A percentile compares a stretch with the other conserved stretches of the same genome.
These are phyloP conservation scores for Euplexia lucipara DNA, from an alignment of 2,888 invertebrate species.

Conservation along the genomic window DNA sequence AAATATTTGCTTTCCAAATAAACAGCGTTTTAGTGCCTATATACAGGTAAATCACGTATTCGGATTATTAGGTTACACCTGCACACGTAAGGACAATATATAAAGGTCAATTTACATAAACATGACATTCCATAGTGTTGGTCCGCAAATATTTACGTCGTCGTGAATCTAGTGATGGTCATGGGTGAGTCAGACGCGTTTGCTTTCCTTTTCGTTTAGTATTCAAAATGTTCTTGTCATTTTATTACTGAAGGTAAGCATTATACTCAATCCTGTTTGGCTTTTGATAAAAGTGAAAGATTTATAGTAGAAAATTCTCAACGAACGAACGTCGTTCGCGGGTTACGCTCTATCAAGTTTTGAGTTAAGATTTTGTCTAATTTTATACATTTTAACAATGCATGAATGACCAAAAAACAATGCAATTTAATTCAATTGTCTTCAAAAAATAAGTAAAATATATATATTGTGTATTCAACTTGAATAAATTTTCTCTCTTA, in stretches of 20 bases:
- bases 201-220: slow-evolving; percentile 77
- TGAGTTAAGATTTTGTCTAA: not conserved
- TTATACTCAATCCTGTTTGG: slow-evolving; percentile 33
- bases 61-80: slow-evolving; percentile 78
- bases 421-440: too few species aligned
- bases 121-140: slow-evolving; percentile 74
- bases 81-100: slow-evolving; percentile 76
- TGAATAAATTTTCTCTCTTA: too few species aligned
- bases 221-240: slow-evolving; percentile 66
- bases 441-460: too few species aligned
- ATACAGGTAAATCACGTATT: slow-evolving; percentile 75
- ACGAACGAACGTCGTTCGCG: not conserved
- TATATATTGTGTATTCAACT: too few species aligned
- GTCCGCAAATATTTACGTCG: slow-evolving; percentile 73
- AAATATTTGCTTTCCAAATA: slow-evolving; percentile 80
- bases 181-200: slow-evolving; percentile 67
- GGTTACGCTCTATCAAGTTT: slow-evolving; percentile 4
- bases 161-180: slow-evolving; percentile 51
- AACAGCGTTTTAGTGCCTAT: slow-evolving; percentile 63
- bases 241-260: slow-evolving; percentile 46
- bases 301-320: not conserved
- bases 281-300: slow-evolving; percentile 28
- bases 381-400: not conserved
- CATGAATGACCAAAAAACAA: too few species aligned
- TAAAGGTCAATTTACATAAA: slow-evolving; percentile 79